phyloP scores from a whole-genome alignment of 2,797 vertebrate species.

The Tapera naevia region DNA sequence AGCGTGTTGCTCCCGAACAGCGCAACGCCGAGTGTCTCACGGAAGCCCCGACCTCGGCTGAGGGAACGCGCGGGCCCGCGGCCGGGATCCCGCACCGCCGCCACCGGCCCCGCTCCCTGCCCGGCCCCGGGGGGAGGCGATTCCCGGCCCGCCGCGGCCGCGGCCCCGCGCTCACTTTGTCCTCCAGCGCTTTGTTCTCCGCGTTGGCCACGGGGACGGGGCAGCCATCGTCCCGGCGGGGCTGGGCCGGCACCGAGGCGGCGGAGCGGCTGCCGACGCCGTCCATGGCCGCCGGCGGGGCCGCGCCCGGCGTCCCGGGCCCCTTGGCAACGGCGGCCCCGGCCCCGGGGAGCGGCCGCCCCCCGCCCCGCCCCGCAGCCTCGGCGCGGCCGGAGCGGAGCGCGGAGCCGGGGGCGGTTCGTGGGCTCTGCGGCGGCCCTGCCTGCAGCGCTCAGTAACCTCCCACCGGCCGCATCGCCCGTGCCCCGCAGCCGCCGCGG shows the following conservation, averaged over 20 bases:
- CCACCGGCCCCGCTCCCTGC: too few species aligned
- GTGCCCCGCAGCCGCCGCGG: too few species aligned
- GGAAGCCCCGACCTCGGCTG: too few species aligned
- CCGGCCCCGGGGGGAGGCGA: not conserved
- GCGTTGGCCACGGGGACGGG: constrained; percentile 84
- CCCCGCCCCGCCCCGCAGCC: not conserved
- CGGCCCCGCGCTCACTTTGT: constrained; percentile 79
- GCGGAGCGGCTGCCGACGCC: constrained; percentile 38
- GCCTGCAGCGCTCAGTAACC: too few species aligned
- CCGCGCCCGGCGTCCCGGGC: not conserved
- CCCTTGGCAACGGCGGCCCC: constrained; percentile 70
- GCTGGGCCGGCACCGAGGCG: constrained; percentile 73
- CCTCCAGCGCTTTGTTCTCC: constrained; percentile 84
- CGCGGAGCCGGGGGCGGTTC: too few species aligned
- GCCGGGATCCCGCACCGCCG: too few species aligned
- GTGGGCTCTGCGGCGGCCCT: rapidly evolving
- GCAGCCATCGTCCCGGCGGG: constrained; percentile 85
- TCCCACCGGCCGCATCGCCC: too few species aligned
- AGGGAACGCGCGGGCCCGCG: too few species aligned
- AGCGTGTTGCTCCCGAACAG: rapidly evolving
- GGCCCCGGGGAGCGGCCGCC: not conserved
- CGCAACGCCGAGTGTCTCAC: too few species aligned
- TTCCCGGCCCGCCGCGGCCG: not conserved
- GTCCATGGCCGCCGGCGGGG: constrained; percentile 73
- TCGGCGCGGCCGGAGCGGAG: too few species aligned